Evolutionary conservation across 2,113 vertebrate genomes (phyloP).

Genomic region (Theristicus caerulescens): DNA sequence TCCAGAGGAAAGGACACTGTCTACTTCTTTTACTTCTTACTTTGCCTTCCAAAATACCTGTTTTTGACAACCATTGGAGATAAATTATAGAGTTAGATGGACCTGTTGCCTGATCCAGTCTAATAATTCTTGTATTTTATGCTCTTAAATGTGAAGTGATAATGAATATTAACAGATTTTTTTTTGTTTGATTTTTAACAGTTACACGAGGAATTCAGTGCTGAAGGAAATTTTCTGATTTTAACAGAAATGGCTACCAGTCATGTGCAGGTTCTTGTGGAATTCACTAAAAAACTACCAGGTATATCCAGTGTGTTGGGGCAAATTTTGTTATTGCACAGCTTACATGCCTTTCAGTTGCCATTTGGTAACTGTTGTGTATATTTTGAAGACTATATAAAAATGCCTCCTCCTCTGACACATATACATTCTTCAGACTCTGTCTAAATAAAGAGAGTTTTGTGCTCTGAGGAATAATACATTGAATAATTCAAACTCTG

Average conservation of each 20-base stretch:
- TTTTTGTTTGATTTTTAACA: conserved; percentile 66
- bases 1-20: not conserved
- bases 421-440: not conserved
- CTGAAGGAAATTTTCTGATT: conserved; percentile 94
- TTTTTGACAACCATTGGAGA: not conserved
- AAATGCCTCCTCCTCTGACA: not conserved
- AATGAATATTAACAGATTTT: not conserved
- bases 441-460: not conserved
- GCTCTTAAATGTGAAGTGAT: not conserved
- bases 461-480: not conserved
- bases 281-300: conserved; percentile 98
- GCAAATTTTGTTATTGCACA: not conserved
- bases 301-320: conserved; percentile 66
- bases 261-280: conserved; percentile 96
- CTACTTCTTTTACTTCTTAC: not conserved
- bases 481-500: not conserved
- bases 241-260: conserved; percentile 97
- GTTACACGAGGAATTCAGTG: conserved; percentile 92
- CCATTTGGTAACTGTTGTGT: not conserved
- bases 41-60: not conserved
- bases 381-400: not conserved
- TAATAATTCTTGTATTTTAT: not conserved
- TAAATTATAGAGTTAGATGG: not conserved
- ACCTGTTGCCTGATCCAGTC: not conserved
- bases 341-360: not conserved